phyloP scores from a whole-genome alignment of 2,797 vertebrate species.

The Serranus cabrilla region DNA sequence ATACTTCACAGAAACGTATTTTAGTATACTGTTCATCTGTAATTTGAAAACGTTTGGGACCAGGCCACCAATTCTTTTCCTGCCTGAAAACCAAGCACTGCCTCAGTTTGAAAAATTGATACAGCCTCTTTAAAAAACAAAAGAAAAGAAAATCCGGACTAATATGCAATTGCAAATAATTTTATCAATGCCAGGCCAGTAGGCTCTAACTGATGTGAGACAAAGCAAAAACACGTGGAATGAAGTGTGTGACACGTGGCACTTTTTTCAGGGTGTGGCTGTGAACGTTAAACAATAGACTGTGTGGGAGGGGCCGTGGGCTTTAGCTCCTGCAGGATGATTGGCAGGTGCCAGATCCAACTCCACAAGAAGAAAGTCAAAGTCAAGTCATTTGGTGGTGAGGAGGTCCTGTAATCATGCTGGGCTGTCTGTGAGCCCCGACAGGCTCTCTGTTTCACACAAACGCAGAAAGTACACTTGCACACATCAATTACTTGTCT shows the following conservation, averaged over 20 bases:
- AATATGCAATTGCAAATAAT: too few relatives aligned
- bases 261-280: not conserved
- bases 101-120: too few relatives aligned
- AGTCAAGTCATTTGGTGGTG: conserved; percentile 44
- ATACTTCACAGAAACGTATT: too few relatives aligned
- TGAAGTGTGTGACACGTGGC: not conserved
- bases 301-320: not conserved
- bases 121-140: too few relatives aligned
- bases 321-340: conserved; percentile 29
- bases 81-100: too few relatives aligned
- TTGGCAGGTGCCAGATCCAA: conserved; percentile 37
- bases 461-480: conserved; percentile 19
- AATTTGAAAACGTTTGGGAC: too few relatives aligned
- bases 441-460: conserved; percentile 18
- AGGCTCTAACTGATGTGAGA: not conserved
- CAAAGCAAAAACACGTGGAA: not conserved
- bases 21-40: too few relatives aligned
- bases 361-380: conserved; percentile 28
- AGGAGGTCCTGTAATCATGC: conserved; percentile 36
- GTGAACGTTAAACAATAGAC: not conserved
- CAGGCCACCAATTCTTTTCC: too few relatives aligned
- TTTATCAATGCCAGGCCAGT: too few relatives aligned
- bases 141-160: too few relatives aligned
- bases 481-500: conserved; percentile 26
- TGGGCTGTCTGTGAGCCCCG: conserved; percentile 37